A percentile compares a stretch with the other conserved stretches of the same genome.
Conservation (phyloP, 2,113 vertebrate genomes). For the Prietella phreatophila region DNA sequence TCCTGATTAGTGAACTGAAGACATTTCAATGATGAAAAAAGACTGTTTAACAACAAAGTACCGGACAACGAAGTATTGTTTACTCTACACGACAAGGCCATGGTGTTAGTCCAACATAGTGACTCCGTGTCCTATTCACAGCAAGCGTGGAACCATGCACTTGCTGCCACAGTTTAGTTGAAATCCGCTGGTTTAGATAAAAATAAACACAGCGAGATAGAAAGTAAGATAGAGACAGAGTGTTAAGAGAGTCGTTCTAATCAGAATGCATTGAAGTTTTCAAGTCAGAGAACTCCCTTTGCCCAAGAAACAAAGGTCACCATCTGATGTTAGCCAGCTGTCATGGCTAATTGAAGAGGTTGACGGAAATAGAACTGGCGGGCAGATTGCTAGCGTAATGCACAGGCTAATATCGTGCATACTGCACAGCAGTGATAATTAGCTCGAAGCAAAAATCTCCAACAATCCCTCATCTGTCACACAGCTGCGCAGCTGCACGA, state of each 20-base stretch:
- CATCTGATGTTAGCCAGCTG: constrained; percentile 55
- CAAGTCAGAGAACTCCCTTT: not conserved
- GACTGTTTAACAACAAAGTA: not conserved
- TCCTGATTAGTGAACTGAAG: not conserved
- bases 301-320: constrained; percentile 31
- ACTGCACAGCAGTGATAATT: constrained; percentile 61
- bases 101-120: no score
- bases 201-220: not conserved
- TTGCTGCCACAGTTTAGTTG: not conserved
- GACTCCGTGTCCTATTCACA: not conserved
- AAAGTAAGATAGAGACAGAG: no score
- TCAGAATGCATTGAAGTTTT: not conserved
- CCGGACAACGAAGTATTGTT: not conserved
- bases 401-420: constrained; percentile 57
- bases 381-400: constrained; percentile 46
- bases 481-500: constrained; percentile 49
- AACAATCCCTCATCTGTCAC: constrained; percentile 52
- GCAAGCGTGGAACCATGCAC: not conserved
- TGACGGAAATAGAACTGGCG: constrained; percentile 60
- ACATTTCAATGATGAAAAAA: not conserved
- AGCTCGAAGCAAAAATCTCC: constrained; percentile 58
- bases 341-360: constrained; percentile 64
- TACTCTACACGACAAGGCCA: not conserved
- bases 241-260: not conserved
- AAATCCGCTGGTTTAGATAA: not conserved